Percentiles rank a stretch among this genome's conserved stretches.
These are phyloP conservation scores for Noturus placidus DNA, from an alignment of 2,113 vertebrate species.

Conservation along the genomic window DNA sequence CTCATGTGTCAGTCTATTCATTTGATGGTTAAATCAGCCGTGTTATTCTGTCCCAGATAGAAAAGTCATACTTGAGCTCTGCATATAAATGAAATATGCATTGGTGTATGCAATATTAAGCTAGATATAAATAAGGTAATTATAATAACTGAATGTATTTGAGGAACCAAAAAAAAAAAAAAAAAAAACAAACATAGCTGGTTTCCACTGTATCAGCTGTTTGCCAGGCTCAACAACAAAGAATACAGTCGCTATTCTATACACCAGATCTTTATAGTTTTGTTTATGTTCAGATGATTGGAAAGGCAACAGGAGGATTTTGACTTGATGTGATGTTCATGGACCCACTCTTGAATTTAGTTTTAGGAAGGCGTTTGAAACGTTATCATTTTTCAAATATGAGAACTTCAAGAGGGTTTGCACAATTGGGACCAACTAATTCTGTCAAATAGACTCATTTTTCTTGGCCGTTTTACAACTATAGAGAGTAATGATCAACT, in stretches of 20 bases:
- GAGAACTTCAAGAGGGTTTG: neutral
- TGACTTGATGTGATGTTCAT: neutral
- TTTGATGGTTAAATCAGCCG: slow-evolving; percentile 6
- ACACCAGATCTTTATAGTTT: neutral
- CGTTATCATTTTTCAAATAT: neutral
- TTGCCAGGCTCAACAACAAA: neutral
- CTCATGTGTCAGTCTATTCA: neutral
- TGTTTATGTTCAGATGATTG: neutral
- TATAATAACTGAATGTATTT: neutral
- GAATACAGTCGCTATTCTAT: neutral
- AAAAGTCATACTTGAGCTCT: neutral
- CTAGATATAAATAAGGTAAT: neutral
- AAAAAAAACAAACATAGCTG: neutral
- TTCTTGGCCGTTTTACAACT: neutral
- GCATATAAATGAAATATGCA: neutral
- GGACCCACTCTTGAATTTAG: neutral
- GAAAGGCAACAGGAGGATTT: neutral
- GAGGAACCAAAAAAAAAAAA: neutral
- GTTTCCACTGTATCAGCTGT: neutral
- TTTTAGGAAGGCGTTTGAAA: neutral
- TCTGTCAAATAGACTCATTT: neutral
- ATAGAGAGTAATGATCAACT: neutral
- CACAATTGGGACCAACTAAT: neutral
- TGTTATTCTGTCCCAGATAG: neutral
- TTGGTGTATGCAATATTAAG: neutral